These are phyloP conservation scores for Syngnathus floridae DNA, from an alignment of 2,113 vertebrate species.

Conservation along the genomic window DNA sequence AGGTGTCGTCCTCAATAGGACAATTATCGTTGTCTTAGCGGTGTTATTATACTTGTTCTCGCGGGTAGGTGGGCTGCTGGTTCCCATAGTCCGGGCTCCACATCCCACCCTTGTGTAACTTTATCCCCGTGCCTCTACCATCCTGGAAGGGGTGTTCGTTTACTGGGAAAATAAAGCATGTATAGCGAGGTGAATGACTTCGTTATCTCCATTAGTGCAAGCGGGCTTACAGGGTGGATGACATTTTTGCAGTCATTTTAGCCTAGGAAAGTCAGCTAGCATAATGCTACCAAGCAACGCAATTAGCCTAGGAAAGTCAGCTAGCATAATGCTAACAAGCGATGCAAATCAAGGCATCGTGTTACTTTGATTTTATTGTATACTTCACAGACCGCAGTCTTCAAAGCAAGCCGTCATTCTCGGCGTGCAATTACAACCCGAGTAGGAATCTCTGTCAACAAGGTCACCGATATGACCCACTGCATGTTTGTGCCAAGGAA, in stretches of 20 bases:
- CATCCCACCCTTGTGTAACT: slow-evolving; percentile 57
- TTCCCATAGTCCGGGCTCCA: slow-evolving; percentile 54
- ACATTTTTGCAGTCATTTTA: too few relatives aligned
- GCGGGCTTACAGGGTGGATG: background rate
- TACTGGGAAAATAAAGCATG: slow-evolving; percentile 56
- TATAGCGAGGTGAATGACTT: slow-evolving; percentile 7
- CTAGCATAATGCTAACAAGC: too few relatives aligned
- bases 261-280: too few relatives aligned
- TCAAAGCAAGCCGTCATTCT: background rate
- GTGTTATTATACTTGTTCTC: slow-evolving; percentile 47
- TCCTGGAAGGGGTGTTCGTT: slow-evolving; percentile 42
- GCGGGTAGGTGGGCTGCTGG: slow-evolving; percentile 36
- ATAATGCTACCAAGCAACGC: too few relatives aligned
- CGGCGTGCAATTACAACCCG: background rate
- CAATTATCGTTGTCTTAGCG: background rate
- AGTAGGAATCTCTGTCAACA: slow-evolving; percentile 15
- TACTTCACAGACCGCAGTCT: background rate
- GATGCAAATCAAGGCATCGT: background rate
- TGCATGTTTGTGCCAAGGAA: slow-evolving; percentile 14
- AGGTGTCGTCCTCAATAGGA: slow-evolving; percentile 2
- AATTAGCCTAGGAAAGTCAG: too few relatives aligned
- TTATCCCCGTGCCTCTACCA: slow-evolving; percentile 51
- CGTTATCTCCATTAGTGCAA: slow-evolving; percentile 14
- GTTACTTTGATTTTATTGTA: background rate
- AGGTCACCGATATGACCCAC: slow-evolving; percentile 42